phyloP scores from a whole-genome alignment of 2,888 invertebrate genomes.

The Pollenia labialis region DNA sequence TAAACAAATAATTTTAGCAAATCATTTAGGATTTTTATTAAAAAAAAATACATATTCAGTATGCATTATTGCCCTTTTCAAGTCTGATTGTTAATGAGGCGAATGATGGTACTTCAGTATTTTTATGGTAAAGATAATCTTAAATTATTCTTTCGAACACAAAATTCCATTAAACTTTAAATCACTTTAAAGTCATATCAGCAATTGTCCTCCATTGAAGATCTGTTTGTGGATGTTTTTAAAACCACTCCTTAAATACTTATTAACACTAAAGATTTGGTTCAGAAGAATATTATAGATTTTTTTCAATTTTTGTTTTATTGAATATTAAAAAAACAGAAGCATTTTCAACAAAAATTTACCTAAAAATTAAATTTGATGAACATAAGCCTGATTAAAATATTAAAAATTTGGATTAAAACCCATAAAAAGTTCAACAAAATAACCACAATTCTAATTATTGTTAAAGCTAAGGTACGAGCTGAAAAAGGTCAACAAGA shows the following conservation, averaged over 20 bases:
- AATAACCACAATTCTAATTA: no score
- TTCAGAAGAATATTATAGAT: slow-evolving; percentile 7
- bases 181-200: slow-evolving; percentile 42
- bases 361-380: slow-evolving; percentile 12
- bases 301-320: not conserved
- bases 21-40: slow-evolving; percentile 18
- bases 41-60: not conserved
- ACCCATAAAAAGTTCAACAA: no score
- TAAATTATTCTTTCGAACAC: slow-evolving; percentile 34
- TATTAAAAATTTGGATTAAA: no score
- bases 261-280: slow-evolving; percentile 6
- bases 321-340: not conserved
- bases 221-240: not conserved
- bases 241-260: slow-evolving; percentile 53
- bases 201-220: not conserved
- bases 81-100: not conserved
- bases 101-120: slow-evolving; percentile 10
- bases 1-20: slow-evolving; percentile 22
- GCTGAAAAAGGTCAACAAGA: no score
- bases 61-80: not conserved
- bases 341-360: slow-evolving; percentile 15
- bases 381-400: no score
- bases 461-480: no score
- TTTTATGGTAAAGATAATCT: slow-evolving; percentile 18
- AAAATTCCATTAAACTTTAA: slow-evolving; percentile 6